Evolutionary conservation across 2,113 vertebrate species (phyloP), one percentile per base, ranked within the genome.

Genomic region (Periophthalmodon schlosseri): DNA sequence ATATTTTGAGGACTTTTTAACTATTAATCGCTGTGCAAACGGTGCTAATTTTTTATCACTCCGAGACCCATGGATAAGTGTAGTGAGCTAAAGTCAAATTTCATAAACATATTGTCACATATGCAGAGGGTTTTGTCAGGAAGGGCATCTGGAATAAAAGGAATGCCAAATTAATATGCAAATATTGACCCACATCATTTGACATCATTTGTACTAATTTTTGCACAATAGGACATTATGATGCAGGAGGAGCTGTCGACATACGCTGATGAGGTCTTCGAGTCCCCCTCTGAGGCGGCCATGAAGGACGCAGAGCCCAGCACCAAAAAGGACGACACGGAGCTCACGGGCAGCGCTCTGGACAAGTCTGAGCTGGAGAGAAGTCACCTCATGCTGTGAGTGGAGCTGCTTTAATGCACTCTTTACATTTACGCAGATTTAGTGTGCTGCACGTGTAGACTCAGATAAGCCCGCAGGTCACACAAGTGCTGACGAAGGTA

Each of bases 361-460:
- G 97, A 96, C 87, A 96, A 96, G 86, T 95, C 84, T 0, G 97
- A 98, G 75, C 94, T 99, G 4, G 97, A 99, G 88, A 96, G 94
- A 88, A 98, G 97, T 87, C 98, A 98, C 79, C 91, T 98, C 82
- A 94, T 99, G 93, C 93, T 99, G 98, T 99, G 91, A 95, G 98
- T 94, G 1, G 3, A 60, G 15, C 9, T 10, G 21, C 36, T 28
- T 46, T 68, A 65, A 11, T 34, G 1, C 34, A n/a, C 33, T 0
- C 28, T 64, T 36, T 36, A 64, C 33, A 64, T 36, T 64, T 20
- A 36, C 16, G 8, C 5, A 20, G 34, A 33, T 63, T 23, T 49
- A 20, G 58, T 76, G 20, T 21, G 52, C n/a, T 20, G 10, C 56
- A 60, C 16, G 14, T 10, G 24, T 11, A 23, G 23, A 39, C 3